Evolutionary conservation across 1,140 invertebrate genomes (phyloP), one percentile per base, ranked within the genome.

Genomic region (Nomia melanderi): DNA sequence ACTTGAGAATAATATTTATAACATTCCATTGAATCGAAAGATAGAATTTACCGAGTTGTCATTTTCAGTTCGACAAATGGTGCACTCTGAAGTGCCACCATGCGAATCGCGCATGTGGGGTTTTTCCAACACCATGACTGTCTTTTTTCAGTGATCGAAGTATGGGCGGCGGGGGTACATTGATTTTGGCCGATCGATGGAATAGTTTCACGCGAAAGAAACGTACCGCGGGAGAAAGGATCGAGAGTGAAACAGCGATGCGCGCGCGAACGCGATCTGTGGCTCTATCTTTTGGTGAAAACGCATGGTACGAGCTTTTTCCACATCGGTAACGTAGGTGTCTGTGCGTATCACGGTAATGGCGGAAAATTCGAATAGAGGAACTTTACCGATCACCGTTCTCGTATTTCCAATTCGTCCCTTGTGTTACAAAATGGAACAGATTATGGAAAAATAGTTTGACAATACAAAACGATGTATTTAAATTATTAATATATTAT

Each of bases 281-380:
- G 89, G 90, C 90, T 90, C 90, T 88, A 89, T 90, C 90, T 91
- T 83, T 54, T 84, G 89, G 85, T 77, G 69, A 75, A 81, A 79
- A 71, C 54, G 57, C 77, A 80, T 41, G 47, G 67, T 44, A 44
- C 56, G 62, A 74, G 41, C 70, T 56, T 79, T 84, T 86, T 75
- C 86, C 72, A 20, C 31, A 87, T 85, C 88, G 88, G 84, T 87
- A 89, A 88, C 23, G 65, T 75, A 81, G 80, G 31, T 72, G 66
- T 56, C 83, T 83, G 20, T 56, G 41, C 5, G 33, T 12, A 0
- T n/a, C 54, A 44, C 9, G 17, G 0, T 63, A 44, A 11, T 25
- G 60, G 56, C 41, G 77, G 82, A 82, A 83, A 83, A 83, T 53
- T 62, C 27, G 11, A 44, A 27, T 5, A 14, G 39, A 39, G 12